Percentiles rank a stretch among this genome's conserved stretches.
Evolutionary conservation across 2,113 vertebrate species (phyloP).

Genomic region (Thamnophis sirtalis): DNA sequence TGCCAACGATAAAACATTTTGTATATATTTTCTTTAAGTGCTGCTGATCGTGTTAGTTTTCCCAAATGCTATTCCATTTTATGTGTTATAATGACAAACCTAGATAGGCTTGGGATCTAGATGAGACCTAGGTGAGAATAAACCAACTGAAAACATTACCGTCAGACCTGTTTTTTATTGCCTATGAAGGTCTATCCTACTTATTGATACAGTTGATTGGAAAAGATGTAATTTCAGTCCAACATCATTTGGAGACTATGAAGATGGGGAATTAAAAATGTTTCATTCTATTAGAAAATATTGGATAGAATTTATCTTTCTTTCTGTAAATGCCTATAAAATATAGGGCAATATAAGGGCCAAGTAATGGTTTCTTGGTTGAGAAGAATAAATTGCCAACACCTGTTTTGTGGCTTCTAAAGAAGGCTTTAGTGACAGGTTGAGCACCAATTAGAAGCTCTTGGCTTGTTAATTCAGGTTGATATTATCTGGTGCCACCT

Average conservation of each 20-base stretch:
- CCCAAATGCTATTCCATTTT: too few relatives aligned
- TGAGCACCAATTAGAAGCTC: slow-evolving; percentile 6
- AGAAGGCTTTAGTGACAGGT: neutral
- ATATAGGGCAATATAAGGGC: neutral
- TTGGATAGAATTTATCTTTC: neutral
- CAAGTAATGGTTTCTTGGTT: neutral
- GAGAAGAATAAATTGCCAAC: neutral
- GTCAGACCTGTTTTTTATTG: neutral
- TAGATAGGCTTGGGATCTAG: neutral
- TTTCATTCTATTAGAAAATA: neutral
- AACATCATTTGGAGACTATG: neutral
- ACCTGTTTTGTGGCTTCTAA: neutral
- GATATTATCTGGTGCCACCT: slow-evolving; percentile 12
- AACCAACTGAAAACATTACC: neutral
- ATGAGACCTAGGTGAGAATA: neutral
- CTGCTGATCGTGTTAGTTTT: too few relatives aligned
- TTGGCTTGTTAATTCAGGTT: neutral
- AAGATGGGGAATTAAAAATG: neutral
- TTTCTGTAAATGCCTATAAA: neutral
- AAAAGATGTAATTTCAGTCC: neutral
- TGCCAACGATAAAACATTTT: too few relatives aligned
- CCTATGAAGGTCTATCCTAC: neutral
- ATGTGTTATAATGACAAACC: neutral
- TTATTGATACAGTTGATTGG: neutral
- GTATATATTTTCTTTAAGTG: too few relatives aligned